phyloP scores from a whole-genome alignment of 2,888 invertebrate genomes.

The Corythucha ciliata region DNA sequence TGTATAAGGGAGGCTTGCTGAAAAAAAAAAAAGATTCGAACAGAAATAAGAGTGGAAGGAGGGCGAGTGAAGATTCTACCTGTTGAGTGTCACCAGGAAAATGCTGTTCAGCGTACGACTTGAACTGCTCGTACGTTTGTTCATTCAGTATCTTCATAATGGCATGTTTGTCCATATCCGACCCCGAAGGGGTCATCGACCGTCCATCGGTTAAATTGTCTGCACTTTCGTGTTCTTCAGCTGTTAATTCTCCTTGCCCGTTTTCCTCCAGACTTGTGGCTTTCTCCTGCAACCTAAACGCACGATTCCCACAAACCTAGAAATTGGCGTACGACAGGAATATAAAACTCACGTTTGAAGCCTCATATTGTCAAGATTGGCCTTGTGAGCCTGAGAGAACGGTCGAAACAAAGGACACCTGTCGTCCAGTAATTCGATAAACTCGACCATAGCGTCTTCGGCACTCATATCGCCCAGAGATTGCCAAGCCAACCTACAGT shows the following conservation, averaged over 20 bases:
- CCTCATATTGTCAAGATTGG: constrained; percentile 73
- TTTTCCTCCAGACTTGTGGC: constrained; percentile 37
- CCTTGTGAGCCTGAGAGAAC: constrained; percentile 81
- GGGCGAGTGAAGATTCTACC: constrained; percentile 41
- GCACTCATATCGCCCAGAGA: constrained; percentile 74
- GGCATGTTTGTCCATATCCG: constrained; percentile 56
- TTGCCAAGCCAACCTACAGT: constrained; percentile 76
- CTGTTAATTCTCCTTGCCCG: constrained; percentile 29
- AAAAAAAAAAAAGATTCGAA: constrained; percentile 11
- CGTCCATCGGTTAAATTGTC: constrained; percentile 51
- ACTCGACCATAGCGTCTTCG: constrained; percentile 84
- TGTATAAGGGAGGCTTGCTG: constrained; percentile 88
- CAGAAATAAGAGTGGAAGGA: not conserved
- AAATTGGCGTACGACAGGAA: too few relatives aligned
- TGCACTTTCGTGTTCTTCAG: constrained; percentile 41
- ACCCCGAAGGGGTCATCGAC: too few relatives aligned
- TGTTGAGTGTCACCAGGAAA: constrained; percentile 51
- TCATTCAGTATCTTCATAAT: constrained; percentile 95
- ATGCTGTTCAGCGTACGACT: constrained; percentile 89
- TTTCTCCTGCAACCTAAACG: constrained; percentile 27
- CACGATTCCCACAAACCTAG: constrained; percentile 36
- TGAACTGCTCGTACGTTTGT: constrained; percentile 83
- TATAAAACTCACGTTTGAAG: constrained; percentile 47
- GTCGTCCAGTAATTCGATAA: constrained; percentile 76
- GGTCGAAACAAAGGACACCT: constrained; percentile 85